Evolutionary conservation across 2,113 vertebrate species (phyloP).

Genomic region (Loxodonta africana): DNA sequence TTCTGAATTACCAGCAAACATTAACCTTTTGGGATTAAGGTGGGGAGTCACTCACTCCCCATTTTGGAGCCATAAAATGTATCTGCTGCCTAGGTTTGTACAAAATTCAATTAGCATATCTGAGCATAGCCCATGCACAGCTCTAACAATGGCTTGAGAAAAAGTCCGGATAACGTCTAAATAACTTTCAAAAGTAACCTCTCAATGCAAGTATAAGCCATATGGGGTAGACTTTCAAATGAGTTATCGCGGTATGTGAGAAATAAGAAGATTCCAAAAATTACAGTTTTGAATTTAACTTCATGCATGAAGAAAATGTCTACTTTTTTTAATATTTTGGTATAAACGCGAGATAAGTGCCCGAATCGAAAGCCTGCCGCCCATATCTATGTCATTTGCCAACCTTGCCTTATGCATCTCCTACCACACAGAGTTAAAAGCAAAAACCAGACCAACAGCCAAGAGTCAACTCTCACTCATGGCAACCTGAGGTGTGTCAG

Average conservation of each 20-base stretch:
- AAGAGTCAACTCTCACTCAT: not conserved
- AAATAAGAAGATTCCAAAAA: constrained; percentile 1
- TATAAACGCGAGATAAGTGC: no score
- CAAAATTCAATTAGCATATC: not conserved
- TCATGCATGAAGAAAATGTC: not conserved
- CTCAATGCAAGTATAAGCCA: not conserved
- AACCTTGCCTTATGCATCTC: not conserved
- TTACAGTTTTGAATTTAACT: not conserved
- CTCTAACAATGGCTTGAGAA: not conserved
- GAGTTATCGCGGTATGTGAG: not conserved
- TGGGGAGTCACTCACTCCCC: not conserved
- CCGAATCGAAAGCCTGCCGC: rapidly evolving
- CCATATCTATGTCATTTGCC: rapidly evolving
- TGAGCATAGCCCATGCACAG: not conserved
- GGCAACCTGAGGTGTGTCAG: not conserved
- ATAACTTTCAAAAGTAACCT: not conserved
- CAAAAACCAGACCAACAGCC: no score
- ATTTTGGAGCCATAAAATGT: not conserved
- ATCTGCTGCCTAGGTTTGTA: not conserved
- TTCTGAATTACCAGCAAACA: not conserved
- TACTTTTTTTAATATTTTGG: not conserved
- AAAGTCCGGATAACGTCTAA: not conserved
- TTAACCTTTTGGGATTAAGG: not conserved
- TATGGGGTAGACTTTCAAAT: not conserved
- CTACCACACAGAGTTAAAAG: no score